Evolutionary conservation across 2,888 invertebrate genomes (phyloP).

Genomic region (Sabellastarte sp.): DNA sequence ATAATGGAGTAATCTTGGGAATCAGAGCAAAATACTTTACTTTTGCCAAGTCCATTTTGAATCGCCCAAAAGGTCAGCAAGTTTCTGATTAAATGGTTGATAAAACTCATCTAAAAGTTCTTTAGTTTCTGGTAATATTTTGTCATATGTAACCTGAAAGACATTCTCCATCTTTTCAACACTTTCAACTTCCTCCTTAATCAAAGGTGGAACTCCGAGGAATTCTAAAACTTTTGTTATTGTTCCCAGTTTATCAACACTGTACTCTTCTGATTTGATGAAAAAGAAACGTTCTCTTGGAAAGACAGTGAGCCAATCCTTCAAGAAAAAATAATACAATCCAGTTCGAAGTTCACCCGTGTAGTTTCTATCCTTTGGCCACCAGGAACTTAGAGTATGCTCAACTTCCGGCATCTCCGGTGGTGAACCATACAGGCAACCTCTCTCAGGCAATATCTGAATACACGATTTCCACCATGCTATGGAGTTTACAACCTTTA

Average conservation of each 20-base stretch:
- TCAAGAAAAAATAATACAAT: neutral
- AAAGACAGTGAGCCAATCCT: neutral
- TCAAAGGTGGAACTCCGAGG: neutral
- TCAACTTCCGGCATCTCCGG: neutral
- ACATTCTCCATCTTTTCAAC: too few relatives aligned
- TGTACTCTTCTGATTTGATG: neutral
- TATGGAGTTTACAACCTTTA: neutral
- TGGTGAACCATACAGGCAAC: neutral
- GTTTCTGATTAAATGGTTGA: neutral
- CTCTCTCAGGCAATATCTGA: neutral
- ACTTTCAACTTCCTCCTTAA: too few relatives aligned
- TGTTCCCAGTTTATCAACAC: neutral
- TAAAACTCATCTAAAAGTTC: neutral
- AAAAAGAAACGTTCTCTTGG: neutral
- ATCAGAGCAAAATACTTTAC: too few relatives aligned
- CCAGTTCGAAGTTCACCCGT: neutral
- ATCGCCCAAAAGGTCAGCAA: neutral
- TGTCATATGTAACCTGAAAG: neutral
- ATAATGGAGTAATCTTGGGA: too few relatives aligned
- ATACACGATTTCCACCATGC: neutral
- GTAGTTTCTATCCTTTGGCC: neutral
- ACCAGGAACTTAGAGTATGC: neutral
- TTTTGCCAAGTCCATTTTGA: neutral
- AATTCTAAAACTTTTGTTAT: too few relatives aligned
- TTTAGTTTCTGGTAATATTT: neutral